Evolutionary conservation across 1,140 invertebrate species (phyloP).

Genomic region (Asbolus verrucosus): DNA sequence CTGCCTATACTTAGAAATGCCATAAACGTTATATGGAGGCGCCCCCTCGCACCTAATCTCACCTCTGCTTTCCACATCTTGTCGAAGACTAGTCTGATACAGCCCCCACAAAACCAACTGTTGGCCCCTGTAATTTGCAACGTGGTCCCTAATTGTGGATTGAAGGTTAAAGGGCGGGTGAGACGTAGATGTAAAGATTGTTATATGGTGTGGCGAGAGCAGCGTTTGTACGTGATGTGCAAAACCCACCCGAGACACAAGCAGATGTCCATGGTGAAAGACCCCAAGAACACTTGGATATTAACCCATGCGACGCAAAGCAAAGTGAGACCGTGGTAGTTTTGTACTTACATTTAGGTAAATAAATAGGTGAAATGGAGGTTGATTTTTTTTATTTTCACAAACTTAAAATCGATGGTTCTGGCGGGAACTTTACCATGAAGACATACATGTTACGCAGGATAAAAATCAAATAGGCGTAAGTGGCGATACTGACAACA

Average conservation of each 20-base stretch:
- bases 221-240: constrained; percentile 80
- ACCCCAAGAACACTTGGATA: constrained; percentile 76
- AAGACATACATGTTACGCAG: no score
- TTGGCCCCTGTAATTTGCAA: constrained; percentile 43
- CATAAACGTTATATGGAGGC: not conserved
- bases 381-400: no score
- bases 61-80: not conserved
- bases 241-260: constrained; percentile 82
- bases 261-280: constrained; percentile 76
- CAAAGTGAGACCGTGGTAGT: constrained; percentile 73
- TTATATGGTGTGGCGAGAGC: constrained; percentile 76
- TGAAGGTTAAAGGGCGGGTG: constrained; percentile 73
- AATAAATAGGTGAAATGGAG: no score
- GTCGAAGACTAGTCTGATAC: no score
- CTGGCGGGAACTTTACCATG: no score
- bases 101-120: constrained; percentile 5
- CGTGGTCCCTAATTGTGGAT: constrained; percentile 63
- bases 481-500: no score
- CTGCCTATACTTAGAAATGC: not conserved
- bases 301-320: constrained; percentile 78
- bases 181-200: constrained; percentile 81
- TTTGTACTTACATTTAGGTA: no score
- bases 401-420: no score
- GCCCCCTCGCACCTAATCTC: not conserved
- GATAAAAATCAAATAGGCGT: no score